Evolutionary conservation across 2,113 vertebrate species (phyloP).

Genomic region (Tretioscincus oriximinensis): DNA sequence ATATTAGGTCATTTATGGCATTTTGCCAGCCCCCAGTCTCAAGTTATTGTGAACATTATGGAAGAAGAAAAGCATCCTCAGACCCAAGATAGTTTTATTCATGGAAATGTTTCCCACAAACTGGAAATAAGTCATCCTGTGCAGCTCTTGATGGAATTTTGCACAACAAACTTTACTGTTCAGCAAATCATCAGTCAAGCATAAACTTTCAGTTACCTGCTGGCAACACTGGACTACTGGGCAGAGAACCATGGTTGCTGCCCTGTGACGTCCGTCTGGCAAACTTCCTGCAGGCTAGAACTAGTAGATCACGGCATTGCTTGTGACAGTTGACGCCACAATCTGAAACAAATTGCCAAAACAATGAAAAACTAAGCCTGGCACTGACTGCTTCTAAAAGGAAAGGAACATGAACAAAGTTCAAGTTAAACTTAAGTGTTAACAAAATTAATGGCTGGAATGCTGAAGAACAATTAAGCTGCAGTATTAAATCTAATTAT

Average conservation of each 20-base stretch:
- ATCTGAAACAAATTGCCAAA: slow-evolving; percentile 72
- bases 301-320: slow-evolving; percentile 93
- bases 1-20: no score
- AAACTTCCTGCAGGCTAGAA: slow-evolving; percentile 91
- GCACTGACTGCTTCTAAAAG: neutral
- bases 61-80: no score
- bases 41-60: no score
- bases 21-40: no score
- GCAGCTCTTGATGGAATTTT: neutral
- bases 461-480: neutral
- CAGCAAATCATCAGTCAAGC: neutral
- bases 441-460: no score
- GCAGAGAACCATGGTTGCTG: slow-evolving; percentile 85
- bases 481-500: neutral
- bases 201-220: slow-evolving; percentile 74
- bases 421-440: neutral
- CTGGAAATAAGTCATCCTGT: neutral
- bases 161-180: neutral
- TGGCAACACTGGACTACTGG: slow-evolving; percentile 87
- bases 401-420: neutral
- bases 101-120: neutral
- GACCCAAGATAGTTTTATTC: neutral
- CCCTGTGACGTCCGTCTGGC: slow-evolving; percentile 82
- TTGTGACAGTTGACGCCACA: slow-evolving; percentile 97
- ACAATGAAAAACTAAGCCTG: slow-evolving; percentile 5